Conservation (phyloP, 1,140 invertebrate genomes). For the Hyposmocoma kahamanoa region DNA sequence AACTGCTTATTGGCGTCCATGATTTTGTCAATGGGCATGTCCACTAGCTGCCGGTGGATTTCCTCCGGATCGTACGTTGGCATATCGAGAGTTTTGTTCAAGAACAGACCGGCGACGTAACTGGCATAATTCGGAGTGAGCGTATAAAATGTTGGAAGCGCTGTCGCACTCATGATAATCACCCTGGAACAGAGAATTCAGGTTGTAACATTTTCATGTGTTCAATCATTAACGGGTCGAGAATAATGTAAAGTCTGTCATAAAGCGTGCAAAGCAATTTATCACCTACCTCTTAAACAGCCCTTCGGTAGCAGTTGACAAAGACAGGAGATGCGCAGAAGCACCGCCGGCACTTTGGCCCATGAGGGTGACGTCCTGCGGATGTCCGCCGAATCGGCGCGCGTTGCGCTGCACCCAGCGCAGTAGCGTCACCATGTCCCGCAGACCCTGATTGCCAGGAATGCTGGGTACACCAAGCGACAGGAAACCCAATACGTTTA, state of each 20-base stretch:
- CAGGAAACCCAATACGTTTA: slow-evolving; percentile 73
- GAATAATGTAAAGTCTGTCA: neutral
- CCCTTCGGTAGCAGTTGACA: slow-evolving; percentile 54
- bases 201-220: neutral
- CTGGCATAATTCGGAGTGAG: slow-evolving; percentile 37
- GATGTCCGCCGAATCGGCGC: slow-evolving; percentile 78
- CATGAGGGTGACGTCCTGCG: slow-evolving; percentile 74
- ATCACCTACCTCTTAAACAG: slow-evolving; percentile 38
- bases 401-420: slow-evolving; percentile 79
- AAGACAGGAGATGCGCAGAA: slow-evolving; percentile 59
- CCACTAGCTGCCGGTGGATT: slow-evolving; percentile 32
- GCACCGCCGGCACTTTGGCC: slow-evolving; percentile 77
- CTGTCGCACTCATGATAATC: slow-evolving; percentile 52
- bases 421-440: slow-evolving; percentile 78
- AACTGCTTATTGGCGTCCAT: slow-evolving; percentile 32
- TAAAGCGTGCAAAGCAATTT: neutral
- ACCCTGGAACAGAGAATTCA: slow-evolving; percentile 32
- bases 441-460: slow-evolving; percentile 81
- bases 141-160: slow-evolving; percentile 32
- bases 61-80: slow-evolving; percentile 35
- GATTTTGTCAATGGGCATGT: slow-evolving; percentile 36
- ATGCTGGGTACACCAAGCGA: slow-evolving; percentile 72
- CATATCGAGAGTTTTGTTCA: slow-evolving; percentile 30
- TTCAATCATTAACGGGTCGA: neutral
- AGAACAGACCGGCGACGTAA: slow-evolving; percentile 24